Evolutionary conservation across 2,888 invertebrate species (phyloP), one percentile per base, ranked within the genome.

Genomic region (Latrodectus hesperus): DNA sequence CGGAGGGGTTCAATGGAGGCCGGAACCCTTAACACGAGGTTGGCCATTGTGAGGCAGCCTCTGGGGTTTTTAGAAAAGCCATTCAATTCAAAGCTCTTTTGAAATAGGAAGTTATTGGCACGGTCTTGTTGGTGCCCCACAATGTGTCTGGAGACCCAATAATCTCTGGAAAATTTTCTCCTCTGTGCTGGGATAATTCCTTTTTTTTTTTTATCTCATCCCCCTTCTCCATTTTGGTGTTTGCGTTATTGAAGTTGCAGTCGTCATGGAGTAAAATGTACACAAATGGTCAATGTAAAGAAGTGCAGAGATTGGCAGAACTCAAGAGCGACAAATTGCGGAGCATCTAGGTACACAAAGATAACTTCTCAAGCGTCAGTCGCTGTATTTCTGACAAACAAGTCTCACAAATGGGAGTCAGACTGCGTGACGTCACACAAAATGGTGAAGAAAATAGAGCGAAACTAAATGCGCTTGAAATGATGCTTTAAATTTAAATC

Each of bases 121-220:
- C 26, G 81, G 81, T 81, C 64, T 74, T 73, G 80, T 70, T 53
- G 75, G 75, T 68, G 75, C 55, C 70, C 75, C 82, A 82, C 82
- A 82, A 82, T 82, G 70, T 17, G 53, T 70, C 75, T 12, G 14
- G 60, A 60, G 60, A 60, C 60, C 60, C 12, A 60, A 60, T 60
- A 60, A 60, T 60, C 60, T 12, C 12, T 12, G 60, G n/a, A 72
- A 71, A 72, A 80, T 72, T 80, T 80, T 64, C 72, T 49, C 11
- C n/a, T n/a, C 71, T 71, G 26, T 73, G 49, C 49, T 64, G 16
- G 60, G 53, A 53, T 60, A 64, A 67, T 22, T 55, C 22, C n/a
- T 80, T 80, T 80, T 71, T 60, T 64, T 22, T 72, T 12, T 60
- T 10, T 60, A 60, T 60, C 10, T 60, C 6, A 16, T 60, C n/a